A percentile compares a stretch with the other conserved stretches of the same genome.
Conservation (phyloP, 2,888 invertebrate genomes). For the Yponomeuta malinellus region DNA sequence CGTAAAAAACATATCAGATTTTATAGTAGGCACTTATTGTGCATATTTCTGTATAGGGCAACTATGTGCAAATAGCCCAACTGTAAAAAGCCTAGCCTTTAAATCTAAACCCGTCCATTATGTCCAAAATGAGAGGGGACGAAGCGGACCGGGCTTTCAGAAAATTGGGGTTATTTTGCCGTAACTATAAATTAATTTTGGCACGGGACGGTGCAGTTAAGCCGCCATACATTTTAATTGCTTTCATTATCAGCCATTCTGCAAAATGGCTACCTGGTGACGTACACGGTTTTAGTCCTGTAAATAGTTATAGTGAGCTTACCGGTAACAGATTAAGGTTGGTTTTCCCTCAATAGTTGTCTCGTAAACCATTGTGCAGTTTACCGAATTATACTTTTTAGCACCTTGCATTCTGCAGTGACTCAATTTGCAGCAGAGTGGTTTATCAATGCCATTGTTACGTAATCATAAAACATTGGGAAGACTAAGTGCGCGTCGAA, state of each 20-base stretch:
- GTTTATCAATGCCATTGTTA: too few species aligned
- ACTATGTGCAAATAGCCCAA: not conserved
- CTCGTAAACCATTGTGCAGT: too few species aligned
- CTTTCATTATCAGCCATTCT: slow-evolving; percentile 70
- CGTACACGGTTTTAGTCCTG: not conserved
- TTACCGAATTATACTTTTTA: too few species aligned
- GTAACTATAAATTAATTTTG: slow-evolving; percentile 72
- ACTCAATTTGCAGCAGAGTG: not conserved
- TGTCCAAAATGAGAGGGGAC: slow-evolving; percentile 29
- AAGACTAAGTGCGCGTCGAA: too few species aligned
- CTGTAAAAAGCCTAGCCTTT: slow-evolving; percentile 16
- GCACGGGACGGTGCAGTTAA: slow-evolving; percentile 70
- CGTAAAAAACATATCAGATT: too few species aligned
- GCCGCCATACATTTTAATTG: slow-evolving; percentile 75
- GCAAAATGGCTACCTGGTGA: slow-evolving; percentile 55
- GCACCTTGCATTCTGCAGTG: not conserved
- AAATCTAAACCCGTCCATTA: slow-evolving; percentile 48
- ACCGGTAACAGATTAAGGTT: too few species aligned
- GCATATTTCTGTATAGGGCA: not conserved
- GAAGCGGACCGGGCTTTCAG: slow-evolving; percentile 24
- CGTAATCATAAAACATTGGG: too few species aligned
- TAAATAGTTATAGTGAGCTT: not conserved
- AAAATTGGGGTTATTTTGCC: slow-evolving; percentile 62
- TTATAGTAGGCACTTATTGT: too few species aligned
- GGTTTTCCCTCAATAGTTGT: too few species aligned